phyloP scores from a whole-genome alignment of 1,140 invertebrate species.

The Scaptomyza hsui region DNA sequence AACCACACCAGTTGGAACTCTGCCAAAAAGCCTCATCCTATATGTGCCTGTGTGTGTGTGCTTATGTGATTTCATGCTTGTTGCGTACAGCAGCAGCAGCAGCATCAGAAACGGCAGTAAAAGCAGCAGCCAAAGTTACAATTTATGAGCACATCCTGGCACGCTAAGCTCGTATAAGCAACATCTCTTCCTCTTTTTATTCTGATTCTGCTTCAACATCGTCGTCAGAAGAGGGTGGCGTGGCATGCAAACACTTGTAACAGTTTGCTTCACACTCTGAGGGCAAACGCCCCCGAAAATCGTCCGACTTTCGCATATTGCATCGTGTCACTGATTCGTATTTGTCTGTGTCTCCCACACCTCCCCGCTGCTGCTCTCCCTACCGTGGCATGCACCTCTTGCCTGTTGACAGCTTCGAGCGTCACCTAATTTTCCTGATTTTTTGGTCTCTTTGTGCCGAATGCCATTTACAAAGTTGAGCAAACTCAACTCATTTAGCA shows the following conservation, averaged over 20 bases:
- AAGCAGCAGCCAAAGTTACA: slow-evolving; percentile 54
- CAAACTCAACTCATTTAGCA: slow-evolving; percentile 60
- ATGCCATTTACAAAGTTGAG: slow-evolving; percentile 61
- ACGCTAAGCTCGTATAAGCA: slow-evolving; percentile 71
- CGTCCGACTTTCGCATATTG: slow-evolving; percentile 23
- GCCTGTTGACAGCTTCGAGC: slow-evolving; percentile 66
- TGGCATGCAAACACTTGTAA: slow-evolving; percentile 68
- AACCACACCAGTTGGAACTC: slow-evolving; percentile 69
- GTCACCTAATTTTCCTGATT: slow-evolving; percentile 64
- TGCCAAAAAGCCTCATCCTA: slow-evolving; percentile 47
- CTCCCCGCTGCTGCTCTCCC: slow-evolving; percentile 52
- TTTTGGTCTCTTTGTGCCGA: slow-evolving; percentile 27
- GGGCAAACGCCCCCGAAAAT: slow-evolving; percentile 32
- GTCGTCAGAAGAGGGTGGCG: slow-evolving; percentile 2
- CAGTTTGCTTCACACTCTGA: slow-evolving; percentile 67
- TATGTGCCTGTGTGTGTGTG: slow-evolving; percentile 33
- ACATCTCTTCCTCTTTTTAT: not conserved
- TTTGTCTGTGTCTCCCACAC: slow-evolving; percentile 6
- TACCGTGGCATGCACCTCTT: slow-evolving; percentile 1
- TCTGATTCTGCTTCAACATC: not conserved
- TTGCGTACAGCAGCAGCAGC: slow-evolving; percentile 64
- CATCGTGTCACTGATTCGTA: slow-evolving; percentile 40
- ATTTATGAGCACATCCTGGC: slow-evolving; percentile 77
- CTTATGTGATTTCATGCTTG: slow-evolving; percentile 78
- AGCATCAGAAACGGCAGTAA: slow-evolving; percentile 5